Percentiles rank a stretch among this genome's conserved stretches.
Conservation (phyloP, 2,113 vertebrate species). For the Rattus rattus region DNA sequence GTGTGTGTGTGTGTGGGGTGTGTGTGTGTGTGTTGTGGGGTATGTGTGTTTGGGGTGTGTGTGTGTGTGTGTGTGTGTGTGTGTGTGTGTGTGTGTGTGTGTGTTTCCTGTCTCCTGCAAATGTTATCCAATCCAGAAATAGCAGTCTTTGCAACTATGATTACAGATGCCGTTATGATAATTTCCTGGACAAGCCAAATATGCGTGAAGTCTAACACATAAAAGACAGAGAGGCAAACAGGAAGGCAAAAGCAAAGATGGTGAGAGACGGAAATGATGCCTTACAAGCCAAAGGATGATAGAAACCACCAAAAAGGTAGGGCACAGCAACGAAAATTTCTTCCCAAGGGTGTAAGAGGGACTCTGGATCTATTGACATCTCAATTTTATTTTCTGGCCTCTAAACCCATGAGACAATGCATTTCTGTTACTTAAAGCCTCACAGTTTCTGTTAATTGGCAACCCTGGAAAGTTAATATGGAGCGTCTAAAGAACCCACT, state of each 20-base stretch:
- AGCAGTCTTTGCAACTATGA: background rate
- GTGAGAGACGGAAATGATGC: background rate
- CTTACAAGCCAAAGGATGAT: background rate
- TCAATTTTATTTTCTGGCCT: background rate
- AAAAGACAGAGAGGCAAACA: background rate
- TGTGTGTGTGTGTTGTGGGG: no score
- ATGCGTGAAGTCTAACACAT: background rate
- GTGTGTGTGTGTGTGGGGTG: no score
- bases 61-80: background rate
- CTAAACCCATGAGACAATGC: background rate
- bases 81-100: background rate
- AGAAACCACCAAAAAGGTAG: background rate
- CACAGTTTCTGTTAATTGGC: background rate
- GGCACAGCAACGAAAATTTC: background rate
- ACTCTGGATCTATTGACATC: background rate
- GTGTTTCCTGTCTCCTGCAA: background rate
- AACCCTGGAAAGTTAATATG: background rate
- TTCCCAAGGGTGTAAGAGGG: background rate
- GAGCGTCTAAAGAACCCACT: background rate
- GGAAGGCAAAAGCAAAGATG: background rate
- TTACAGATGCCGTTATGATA: background rate
- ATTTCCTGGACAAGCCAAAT: background rate
- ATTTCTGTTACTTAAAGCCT: background rate
- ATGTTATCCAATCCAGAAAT: background rate
- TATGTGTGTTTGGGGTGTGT: background rate